Evolutionary conservation across 2,797 vertebrate genomes (phyloP), one percentile per base, ranked within the genome.

Genomic region (Muraenolepis orangiensis): DNA sequence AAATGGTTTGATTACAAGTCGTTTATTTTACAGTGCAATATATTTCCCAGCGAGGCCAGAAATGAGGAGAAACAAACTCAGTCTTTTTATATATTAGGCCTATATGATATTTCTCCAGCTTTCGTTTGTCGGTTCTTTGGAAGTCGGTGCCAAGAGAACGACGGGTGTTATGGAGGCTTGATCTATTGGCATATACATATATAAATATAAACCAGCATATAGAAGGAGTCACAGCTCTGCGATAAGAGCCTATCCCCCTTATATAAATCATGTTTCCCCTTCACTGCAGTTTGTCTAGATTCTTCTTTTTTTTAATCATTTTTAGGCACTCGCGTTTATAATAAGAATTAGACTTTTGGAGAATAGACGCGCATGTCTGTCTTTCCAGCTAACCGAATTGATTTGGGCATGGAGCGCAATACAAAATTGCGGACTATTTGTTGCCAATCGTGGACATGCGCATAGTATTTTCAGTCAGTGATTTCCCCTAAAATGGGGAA

Each of bases 221-320:
- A 10, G 51, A 23, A 61, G 42, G 51, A 61, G 51, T 61, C 51
- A 4, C 51, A 23, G 51, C 51, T 23, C 51, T 61, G 42, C 42
- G 46, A 51, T 51, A 57, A 23, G 51, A 57, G 51, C 20, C 51
- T 57, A 8, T 4, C 6, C 42, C 18, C 57, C 23, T 26, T 1
- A 64, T 64, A 11, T 64, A 64, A 64, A 64, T 64, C 57, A 64
- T 26, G 57, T 26, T 64, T 12, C 23, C 57, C 42, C 57, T 64
- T 64, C 57, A 64, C 57, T 64, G 57, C 57, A 64, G n/a, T 26
- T 64, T 64, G 57, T 64, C 57, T 26, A 26, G n/a, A 64, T 64
- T 26, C 23, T 64, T 28, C 11, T 61, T 64, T 26, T 10, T n/a
- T n/a, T n/a, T 2, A 26, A 64, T 64, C 10, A 64, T 64, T 64